Evolutionary conservation across 2,888 invertebrate genomes (phyloP), one percentile per base, ranked within the genome.

Genomic region (Zhengitettix transpicula): DNA sequence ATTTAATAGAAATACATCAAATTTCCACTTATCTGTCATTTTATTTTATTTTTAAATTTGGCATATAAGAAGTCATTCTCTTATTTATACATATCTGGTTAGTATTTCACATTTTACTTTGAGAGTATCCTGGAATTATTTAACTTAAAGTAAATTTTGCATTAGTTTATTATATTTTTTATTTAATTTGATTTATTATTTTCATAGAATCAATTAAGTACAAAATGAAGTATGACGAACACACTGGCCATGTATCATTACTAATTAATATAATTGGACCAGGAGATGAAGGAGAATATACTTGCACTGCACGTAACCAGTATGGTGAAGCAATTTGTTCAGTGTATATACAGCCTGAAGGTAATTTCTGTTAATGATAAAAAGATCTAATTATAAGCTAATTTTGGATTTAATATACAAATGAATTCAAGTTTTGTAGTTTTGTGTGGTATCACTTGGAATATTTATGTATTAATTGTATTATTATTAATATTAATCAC

Each of bases 281-380:
- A 60, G 95, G 94, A 58, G 95, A 96, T 74, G 93, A 94, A 73
- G 96, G 95, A 67, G 95, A 96, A 77, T 96, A 96, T 74, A 93
- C 93, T 1, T 94, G 95, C 74, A 90, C 89, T 62, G 95, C 95
- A 55, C 85, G 89, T 68, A 96, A 96, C 75, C 89, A 91, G 71
- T 93, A 92, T 69, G 98, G 99, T 62, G 95, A 96, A 76, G 94
- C 96, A 53, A 91, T 96, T 69, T 95, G 94, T 75, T 93, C 93
- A 62, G 93, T 94, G 58, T 92, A 87, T 73, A 94, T 94, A 67
- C 91, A 93, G 72, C 92, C 93, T 7, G 93, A 94, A 74, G 89
- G 90, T 66, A 65, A 60, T 56, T 53, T 40, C 28, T 60, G 41
- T 56, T 52, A 56, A 15, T 60, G 7, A 2, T 28, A 7, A 7